Evolutionary conservation across 2,888 invertebrate genomes (phyloP), one percentile per base, ranked within the genome.

Genomic region (Chrysotoxum bicinctum): DNA sequence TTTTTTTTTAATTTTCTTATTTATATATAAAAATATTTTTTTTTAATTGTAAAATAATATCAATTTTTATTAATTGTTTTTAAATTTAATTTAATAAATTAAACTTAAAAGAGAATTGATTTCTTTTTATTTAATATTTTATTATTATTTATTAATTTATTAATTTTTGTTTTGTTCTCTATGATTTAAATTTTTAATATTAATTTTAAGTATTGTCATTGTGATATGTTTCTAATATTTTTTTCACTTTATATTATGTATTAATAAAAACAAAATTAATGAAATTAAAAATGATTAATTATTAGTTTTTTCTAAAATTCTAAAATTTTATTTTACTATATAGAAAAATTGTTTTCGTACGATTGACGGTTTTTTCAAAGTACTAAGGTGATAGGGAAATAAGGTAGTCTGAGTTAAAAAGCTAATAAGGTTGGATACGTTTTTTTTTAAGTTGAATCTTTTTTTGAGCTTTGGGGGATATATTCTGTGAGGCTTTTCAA

Each of bases 191-290:
- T 83, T 88, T 88, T 87, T 88, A 88, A 87, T 89, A 89, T 88
- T 89, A 90, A 89, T 88, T 89, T 90, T 91, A 90, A 91, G 90
- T 91, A 91, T 91, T 91, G 91, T 91, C 91, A 89, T 90, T 91
- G 90, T 91, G 91, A 91, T 91, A 91, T 91, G 91, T 91, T 90
- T 91, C 89, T 90, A 89, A 89, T 89, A 87, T 89, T 90, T 89
- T 88, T 88, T 89, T 89, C 87, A 88, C 88, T 87, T 90, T 72
- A 56, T 52, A 32, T 58, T 66, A 56, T 21, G 50, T 52, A 32
- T 58, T 66, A 56, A 16, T 43, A 66, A 43, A 70, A 64, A 16
- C 12, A 43, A n/a, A 60, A 30, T n/a, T n/a, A 68, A 76, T 19
- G 26, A 32, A 58, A 60, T 19, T 21, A 58, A 23, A 68, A 58